These are phyloP conservation scores for Xanthia icteritia DNA, from an alignment of 2,888 invertebrate species.

Conservation along the genomic window DNA sequence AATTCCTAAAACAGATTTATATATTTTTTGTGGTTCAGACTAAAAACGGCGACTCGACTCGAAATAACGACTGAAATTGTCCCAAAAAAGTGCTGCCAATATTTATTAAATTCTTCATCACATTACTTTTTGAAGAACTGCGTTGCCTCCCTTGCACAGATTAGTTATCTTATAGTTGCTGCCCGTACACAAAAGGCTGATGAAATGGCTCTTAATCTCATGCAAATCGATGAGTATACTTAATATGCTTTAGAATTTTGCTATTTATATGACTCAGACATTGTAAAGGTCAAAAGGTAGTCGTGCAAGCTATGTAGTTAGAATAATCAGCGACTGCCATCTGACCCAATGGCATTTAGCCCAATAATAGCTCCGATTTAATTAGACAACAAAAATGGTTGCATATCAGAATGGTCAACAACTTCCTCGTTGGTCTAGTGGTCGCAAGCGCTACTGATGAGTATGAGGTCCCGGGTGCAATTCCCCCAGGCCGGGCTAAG, in stretches of 20 bases:
- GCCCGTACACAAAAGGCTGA: background rate
- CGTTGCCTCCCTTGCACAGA: background rate
- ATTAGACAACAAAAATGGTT: background rate
- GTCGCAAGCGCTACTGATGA: too few relatives aligned
- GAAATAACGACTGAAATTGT: slow-evolving; percentile 19
- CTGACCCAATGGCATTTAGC: background rate
- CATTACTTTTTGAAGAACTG: background rate
- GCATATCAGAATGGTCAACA: background rate
- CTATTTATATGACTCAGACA: slow-evolving; percentile 12
- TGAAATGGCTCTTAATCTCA: background rate
- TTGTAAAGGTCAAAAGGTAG: background rate
- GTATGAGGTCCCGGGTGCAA: too few relatives aligned
- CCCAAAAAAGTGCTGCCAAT: background rate
- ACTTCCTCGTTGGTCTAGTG: too few relatives aligned
- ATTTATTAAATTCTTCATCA: background rate
- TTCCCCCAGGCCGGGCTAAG: too few relatives aligned
- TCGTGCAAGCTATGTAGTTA: background rate
- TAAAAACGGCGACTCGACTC: background rate
- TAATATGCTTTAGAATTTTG: background rate
- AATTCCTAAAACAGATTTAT: slow-evolving; percentile 14
- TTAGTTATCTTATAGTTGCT: background rate
- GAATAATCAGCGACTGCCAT: background rate
- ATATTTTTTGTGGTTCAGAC: background rate
- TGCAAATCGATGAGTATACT: background rate
- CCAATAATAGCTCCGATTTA: background rate